Conservation (phyloP, 2,888 invertebrate genomes). For the Abscondita cerata region DNA sequence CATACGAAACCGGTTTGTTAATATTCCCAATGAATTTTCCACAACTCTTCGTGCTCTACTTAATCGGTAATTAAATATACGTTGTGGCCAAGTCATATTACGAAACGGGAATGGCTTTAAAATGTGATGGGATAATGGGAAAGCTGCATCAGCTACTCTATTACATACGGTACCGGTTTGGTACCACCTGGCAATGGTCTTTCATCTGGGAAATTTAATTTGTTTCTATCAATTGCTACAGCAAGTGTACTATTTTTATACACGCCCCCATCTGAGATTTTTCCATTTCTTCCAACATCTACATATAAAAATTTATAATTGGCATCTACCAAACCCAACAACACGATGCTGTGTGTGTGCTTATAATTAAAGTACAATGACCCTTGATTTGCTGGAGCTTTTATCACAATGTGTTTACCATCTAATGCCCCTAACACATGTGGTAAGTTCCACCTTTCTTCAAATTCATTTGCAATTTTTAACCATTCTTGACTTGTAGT, state of each 20-base stretch:
- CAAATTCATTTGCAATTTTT: constrained; percentile 17
- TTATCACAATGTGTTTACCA: constrained; percentile 41
- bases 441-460: constrained; percentile 40
- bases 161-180: constrained; percentile 12
- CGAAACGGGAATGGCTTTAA: constrained; percentile 16
- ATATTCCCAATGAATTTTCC: constrained; percentile 17
- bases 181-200: constrained; percentile 8
- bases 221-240: background rate
- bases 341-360: constrained; percentile 37
- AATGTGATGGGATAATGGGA: constrained; percentile 11
- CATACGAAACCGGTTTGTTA: constrained; percentile 12
- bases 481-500: constrained; percentile 16
- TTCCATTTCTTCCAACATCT: constrained; percentile 37
- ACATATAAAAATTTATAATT: constrained; percentile 40
- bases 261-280: constrained; percentile 17
- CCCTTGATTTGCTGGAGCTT: constrained; percentile 38
- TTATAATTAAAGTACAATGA: constrained; percentile 43
- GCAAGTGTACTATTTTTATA: background rate
- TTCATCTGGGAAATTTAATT: constrained; percentile 9
- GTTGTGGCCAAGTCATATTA: constrained; percentile 5
- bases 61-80: constrained; percentile 14
- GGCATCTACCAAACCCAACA: constrained; percentile 27
- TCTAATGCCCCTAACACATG: constrained; percentile 40
- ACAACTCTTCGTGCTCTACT: constrained; percentile 17
- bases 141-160: constrained; percentile 18